Conservation (phyloP, 2,113 vertebrate species). For the Syngnathus floridae region DNA sequence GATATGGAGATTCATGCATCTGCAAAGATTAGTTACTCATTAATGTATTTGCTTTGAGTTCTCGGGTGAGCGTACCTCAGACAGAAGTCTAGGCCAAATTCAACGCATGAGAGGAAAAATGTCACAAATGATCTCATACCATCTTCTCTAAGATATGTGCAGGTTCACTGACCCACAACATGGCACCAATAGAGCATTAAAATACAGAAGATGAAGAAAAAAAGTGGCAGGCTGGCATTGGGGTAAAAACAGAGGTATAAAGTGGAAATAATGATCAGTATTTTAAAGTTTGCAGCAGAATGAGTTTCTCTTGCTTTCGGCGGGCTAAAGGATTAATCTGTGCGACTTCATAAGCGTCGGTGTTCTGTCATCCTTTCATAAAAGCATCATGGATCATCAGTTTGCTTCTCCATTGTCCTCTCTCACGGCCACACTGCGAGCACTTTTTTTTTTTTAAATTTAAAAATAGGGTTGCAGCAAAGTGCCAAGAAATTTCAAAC, state of each 20-base stretch:
- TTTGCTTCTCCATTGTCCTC: constrained; percentile 62
- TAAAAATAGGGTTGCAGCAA: constrained; percentile 65
- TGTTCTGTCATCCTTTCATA: constrained; percentile 61
- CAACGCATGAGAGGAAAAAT: constrained; percentile 44
- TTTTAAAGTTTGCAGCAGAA: constrained; percentile 55
- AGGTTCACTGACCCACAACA: constrained; percentile 44
- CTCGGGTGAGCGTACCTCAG: constrained; percentile 57
- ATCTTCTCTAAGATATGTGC: constrained; percentile 28
- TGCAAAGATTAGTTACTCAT: constrained; percentile 69
- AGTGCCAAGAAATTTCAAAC: constrained; percentile 62
- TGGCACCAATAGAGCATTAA: constrained; percentile 16
- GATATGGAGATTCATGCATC: constrained; percentile 71
- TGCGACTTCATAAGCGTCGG: constrained; percentile 53
- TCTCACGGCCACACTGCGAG: constrained; percentile 60
- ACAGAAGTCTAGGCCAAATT: constrained; percentile 53
- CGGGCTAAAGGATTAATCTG: constrained; percentile 56
- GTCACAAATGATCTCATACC: constrained; percentile 44
- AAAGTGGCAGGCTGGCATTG: constrained; percentile 22
- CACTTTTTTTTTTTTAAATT: constrained; percentile 52
- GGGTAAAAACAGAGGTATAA: constrained; percentile 44
- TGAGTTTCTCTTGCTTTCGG: constrained; percentile 42
- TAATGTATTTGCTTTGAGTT: constrained; percentile 68
- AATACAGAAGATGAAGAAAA: constrained; percentile 28
- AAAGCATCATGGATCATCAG: constrained; percentile 72
- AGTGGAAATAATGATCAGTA: constrained; percentile 42